Base-by-base conservation (phyloP, 2,888 invertebrate genomes). In the Arctia plantaginis region DNA sequence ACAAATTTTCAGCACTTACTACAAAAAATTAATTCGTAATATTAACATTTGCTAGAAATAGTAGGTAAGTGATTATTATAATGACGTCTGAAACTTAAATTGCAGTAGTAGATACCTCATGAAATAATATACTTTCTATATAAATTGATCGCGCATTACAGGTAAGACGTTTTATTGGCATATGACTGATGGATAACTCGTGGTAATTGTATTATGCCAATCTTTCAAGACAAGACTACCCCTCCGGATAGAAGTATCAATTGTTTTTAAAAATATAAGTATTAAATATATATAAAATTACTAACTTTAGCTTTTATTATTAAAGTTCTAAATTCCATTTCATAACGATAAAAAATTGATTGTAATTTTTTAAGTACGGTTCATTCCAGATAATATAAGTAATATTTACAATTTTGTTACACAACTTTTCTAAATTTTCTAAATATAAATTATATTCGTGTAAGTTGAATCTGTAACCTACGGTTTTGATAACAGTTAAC, bases 401-500 rank as follows among this genome's bases (percentile, higher is more conserved):
- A n/a, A n/a, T n/a, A n/a, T n/a, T n/a, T 47, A 33, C 8, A 23
- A 47, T 68, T 51, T 68, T 62, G 7, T 47, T 44, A 41, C 0
- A 44, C 47, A 64, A 33, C 55, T 72, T 73, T 68, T 44, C 35
- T 18, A n/a, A 44, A 72, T 76, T 75, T 82, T 75, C 30, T 62
- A 15, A 65, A 65, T 78, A 82, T 80, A 85, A 84, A 77, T 78
- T 77, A 83, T 79, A 78, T 84, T 81, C 83, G 84, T 83, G 80
- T 78, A 82, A 87, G 86, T 86, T 87, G 87, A 87, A 89, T 88
- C 86, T 86, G 86, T 87, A 84, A 90, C 88, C 85, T 88, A 90
- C 89, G 92, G 90, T 91, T 93, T 89, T 92, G 92, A 91, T 91
- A 90, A 89, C 89, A 93, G 92, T 92, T 93, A 92, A 91, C 90